These are phyloP conservation scores for Megalops cyprinoides DNA, from an alignment of 2,797 vertebrate species.

Conservation along the genomic window DNA sequence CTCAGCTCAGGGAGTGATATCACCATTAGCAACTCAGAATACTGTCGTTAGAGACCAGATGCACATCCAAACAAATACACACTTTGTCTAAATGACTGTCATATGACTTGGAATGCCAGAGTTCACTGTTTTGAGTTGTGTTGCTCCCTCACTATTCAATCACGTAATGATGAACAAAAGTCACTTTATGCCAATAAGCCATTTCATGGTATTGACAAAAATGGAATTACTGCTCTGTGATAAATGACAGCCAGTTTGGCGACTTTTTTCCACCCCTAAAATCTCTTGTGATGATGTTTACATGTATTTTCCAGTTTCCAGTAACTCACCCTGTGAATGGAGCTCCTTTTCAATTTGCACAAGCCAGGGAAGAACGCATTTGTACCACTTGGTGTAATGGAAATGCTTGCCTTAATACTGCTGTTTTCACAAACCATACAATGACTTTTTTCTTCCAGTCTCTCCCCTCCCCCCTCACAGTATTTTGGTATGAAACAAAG, in stretches of 20 bases:
- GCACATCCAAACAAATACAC: background rate
- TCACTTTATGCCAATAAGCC: background rate
- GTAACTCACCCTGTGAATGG: slow-evolving; percentile 60
- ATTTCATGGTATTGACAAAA: slow-evolving; percentile 13
- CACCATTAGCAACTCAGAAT: background rate
- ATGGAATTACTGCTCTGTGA: slow-evolving; percentile 37
- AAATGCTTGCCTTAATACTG: slow-evolving; percentile 45
- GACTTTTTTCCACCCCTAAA: slow-evolving; percentile 46
- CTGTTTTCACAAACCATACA: slow-evolving; percentile 6
- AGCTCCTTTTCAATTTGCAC: slow-evolving; percentile 55
- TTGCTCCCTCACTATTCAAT: background rate
- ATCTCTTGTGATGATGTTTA: slow-evolving; percentile 59
- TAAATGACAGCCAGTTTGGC: slow-evolving; percentile 36
- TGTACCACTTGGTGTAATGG: slow-evolving; percentile 41
- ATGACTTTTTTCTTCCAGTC: slow-evolving; percentile 4
- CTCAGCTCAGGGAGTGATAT: slow-evolving; percentile 4
- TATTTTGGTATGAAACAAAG: slow-evolving; percentile 60
- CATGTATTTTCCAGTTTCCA: slow-evolving; percentile 69
- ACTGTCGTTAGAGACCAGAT: background rate
- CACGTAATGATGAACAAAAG: background rate
- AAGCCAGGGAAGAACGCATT: slow-evolving; percentile 41
- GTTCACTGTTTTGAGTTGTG: background rate
- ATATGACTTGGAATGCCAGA: background rate
- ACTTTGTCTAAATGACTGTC: background rate
- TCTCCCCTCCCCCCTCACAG: background rate